These are phyloP conservation scores for Sisor rabdophorus DNA, from an alignment of 2,113 vertebrate species.

Conservation along the genomic window DNA sequence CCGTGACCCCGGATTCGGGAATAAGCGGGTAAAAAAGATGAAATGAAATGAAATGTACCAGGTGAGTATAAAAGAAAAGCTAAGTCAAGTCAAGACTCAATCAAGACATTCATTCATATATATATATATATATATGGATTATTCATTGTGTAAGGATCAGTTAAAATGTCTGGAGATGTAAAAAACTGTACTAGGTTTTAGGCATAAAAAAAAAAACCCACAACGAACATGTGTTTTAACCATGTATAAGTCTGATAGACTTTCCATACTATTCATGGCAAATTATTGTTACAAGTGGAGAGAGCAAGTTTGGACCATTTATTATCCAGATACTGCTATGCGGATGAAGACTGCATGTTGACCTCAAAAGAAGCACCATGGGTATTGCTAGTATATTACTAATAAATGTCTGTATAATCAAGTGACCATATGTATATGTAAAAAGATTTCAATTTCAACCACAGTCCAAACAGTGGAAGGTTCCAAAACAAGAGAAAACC, in stretches of 20 bases:
- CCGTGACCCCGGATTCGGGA: too few relatives aligned
- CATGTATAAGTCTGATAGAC: background rate
- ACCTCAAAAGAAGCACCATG: background rate
- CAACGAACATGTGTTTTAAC: background rate
- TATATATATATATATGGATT: background rate
- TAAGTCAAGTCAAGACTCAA: too few relatives aligned
- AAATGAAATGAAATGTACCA: too few relatives aligned
- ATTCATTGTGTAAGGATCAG: background rate
- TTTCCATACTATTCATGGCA: background rate
- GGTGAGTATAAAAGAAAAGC: too few relatives aligned
- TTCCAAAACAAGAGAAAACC: slow-evolving; percentile 5
- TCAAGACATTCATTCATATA: too few relatives aligned
- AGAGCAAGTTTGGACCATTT: background rate
- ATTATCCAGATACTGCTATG: background rate
- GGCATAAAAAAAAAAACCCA: background rate
- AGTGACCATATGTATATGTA: background rate
- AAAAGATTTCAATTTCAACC: background rate
- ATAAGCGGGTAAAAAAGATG: too few relatives aligned
- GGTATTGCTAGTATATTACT: background rate
- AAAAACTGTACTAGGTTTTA: background rate
- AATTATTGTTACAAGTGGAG: background rate
- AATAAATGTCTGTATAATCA: background rate
- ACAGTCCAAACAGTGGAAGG: background rate
- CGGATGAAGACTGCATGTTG: background rate
- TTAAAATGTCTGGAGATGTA: background rate